Evolutionary conservation across 2,113 vertebrate species (phyloP).

Genomic region (Rhodinocichla rosea): DNA sequence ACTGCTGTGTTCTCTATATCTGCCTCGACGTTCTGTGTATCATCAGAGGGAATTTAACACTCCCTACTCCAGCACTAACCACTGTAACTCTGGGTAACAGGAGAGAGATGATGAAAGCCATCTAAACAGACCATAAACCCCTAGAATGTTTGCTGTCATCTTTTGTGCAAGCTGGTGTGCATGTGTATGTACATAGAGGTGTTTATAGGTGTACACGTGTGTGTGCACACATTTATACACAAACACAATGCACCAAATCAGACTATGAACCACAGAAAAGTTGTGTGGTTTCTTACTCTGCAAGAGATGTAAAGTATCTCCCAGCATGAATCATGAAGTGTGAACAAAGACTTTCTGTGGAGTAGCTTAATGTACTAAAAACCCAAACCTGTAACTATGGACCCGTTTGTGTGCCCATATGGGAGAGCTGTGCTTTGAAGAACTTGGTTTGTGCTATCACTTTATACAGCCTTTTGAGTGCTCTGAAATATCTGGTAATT

Average conservation of each 20-base stretch:
- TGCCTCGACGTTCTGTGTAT: background rate
- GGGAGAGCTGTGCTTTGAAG: background rate
- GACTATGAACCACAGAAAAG: background rate
- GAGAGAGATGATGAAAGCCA: background rate
- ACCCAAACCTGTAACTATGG: background rate
- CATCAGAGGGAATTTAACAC: background rate
- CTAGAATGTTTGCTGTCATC: background rate
- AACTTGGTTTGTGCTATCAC: background rate
- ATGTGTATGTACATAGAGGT: accelerated
- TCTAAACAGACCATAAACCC: background rate
- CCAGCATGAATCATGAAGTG: background rate
- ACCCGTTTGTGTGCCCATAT: background rate
- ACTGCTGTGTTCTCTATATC: background rate
- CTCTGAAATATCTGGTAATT: background rate
- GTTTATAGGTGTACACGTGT: accelerated
- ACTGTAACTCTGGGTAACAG: background rate
- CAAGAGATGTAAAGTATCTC: background rate
- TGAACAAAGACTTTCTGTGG: background rate
- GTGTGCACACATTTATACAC: background rate
- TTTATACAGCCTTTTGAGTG: background rate
- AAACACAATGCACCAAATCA: background rate
- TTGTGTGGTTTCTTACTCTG: background rate
- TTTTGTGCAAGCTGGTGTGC: accelerated
- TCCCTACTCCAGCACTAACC: background rate
- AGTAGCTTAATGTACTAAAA: background rate